Evolutionary conservation across 2,113 vertebrate genomes (phyloP), one percentile per base, ranked within the genome.

Genomic region (Donacobius atricapilla): DNA sequence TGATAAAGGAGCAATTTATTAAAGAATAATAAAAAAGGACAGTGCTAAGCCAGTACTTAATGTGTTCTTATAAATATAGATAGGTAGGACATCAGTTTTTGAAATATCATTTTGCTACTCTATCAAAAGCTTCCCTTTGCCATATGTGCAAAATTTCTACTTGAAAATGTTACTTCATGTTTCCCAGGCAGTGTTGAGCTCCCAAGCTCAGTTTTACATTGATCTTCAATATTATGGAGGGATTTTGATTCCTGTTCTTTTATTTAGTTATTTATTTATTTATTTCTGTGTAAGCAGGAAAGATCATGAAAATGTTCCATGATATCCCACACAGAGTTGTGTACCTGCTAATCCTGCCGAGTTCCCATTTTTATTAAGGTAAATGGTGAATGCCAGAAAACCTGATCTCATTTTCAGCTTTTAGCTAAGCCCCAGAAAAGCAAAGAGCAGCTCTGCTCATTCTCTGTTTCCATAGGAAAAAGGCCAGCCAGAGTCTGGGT

Each of bases 401-500:
- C 12, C 76, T 83, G 79, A 84, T 92, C 93, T 89, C 71, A 66
- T 93, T 92, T 95, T 66, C 92, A 94, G 90, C 91, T 93, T 85
- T 71, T 40, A 89, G 88, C 80, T 92, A 24, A 90, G 89, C 35
- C 44, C 54, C 40, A 48, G 66, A 61, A 90, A 90, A 96, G 96
- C 94, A 71, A 86, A 93, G 80, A 95, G 94, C 87, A 94, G 90
- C 90, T 97, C 42, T 71, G 83, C 95, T 93, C 21, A 6, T 90
- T 81, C 60, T 94, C 90, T 72, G 90, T 93, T 94, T 95, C 96
- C 77, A 69, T 96, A 94, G 90, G 94, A 92, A 89, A 93, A 78
- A 66, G 93, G 80, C 44, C 91, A 95, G 91, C 65, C 77, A 78
- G 88, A 47, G 92, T 87, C 96, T 96, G 95, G 78, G 87, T 93